Base-by-base conservation (phyloP, 2,888 invertebrate species). In the Pyrrhia umbra region DNA sequence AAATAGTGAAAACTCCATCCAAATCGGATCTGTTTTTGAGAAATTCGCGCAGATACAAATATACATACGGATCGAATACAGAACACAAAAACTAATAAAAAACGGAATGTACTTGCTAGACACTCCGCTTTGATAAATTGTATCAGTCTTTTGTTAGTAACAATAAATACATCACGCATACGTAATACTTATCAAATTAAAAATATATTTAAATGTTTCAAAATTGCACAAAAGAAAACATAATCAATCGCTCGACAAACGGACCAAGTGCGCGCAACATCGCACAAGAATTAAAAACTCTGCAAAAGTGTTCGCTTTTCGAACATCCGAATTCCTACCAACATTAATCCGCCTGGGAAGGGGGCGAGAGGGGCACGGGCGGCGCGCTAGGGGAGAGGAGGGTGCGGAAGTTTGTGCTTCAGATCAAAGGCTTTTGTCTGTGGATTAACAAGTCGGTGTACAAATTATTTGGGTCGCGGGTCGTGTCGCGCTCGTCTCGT, bases 341-440 rank as follows among this genome's bases (percentile, higher is more conserved):
- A 76, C 83, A 81, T 79, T 82, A 81, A 81, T 80, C 82, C 59
- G 73, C 15, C 8, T 34, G 56, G 20, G 18, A 45, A 21, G 21
- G 27, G 16, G 15, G 6, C 10, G 6, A 10, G 9, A 6, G 13
- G 18, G 25, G 5, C 1, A n/a, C 2, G 13, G 15, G 51, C 30
- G 27, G 15, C 8, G 43, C 6, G 56, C 30, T 18, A 16, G 4
- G 45, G 40, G 23, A 13, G 6, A 47, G 45, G 42, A 50, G 67
- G 27, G 56, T 66, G 60, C 51, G 79, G 84, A 84, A 87, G 85
- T 85, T 88, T 85, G 86, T 80, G 81, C 80, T 85, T 59, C 81
- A 85, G 89, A 89, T 89, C 89, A 89, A 90, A 90, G 86, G 89
- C 88, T 89, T 90, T 89, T 88, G 88, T 90, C 81, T 86, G 84